Conservation (phyloP, 2,797 vertebrate species). For the Geotrypetes seraphini region DNA sequence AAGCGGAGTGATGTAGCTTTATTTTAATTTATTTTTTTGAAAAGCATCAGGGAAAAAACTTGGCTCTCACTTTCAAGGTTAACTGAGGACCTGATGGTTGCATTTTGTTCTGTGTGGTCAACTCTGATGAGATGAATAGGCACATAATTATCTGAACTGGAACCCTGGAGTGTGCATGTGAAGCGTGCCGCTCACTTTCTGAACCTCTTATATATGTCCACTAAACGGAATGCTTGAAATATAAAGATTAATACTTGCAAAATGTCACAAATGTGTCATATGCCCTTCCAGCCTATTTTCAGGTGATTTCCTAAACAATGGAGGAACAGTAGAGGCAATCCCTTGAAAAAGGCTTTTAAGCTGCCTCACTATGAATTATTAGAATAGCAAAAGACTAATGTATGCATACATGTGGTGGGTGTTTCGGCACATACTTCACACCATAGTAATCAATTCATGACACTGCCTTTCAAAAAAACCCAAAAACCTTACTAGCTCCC, state of each 20-base stretch:
- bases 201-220: neutral
- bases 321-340: conserved; percentile 12
- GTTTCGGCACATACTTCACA: conserved; percentile 38
- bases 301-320: conserved; percentile 25
- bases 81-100: no score
- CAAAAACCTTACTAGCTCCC: conserved; percentile 24
- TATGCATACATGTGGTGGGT: conserved; percentile 15
- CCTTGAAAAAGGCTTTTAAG: conserved; percentile 9
- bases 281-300: conserved; percentile 30
- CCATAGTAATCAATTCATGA: conserved; percentile 36
- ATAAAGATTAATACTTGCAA: neutral
- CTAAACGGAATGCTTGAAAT: neutral
- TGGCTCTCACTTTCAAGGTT: no score
- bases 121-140: conserved; percentile 1
- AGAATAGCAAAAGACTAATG: conserved; percentile 43
- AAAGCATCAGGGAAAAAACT: no score
- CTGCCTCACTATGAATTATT: conserved; percentile 35
- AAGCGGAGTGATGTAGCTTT: no score
- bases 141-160: neutral
- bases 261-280: neutral
- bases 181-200: neutral
- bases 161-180: no score
- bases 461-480: conserved; percentile 17
- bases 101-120: neutral
- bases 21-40: no score